Evolutionary conservation across 2,888 invertebrate species (phyloP).

Genomic region (Acrocyrtus sp.): DNA sequence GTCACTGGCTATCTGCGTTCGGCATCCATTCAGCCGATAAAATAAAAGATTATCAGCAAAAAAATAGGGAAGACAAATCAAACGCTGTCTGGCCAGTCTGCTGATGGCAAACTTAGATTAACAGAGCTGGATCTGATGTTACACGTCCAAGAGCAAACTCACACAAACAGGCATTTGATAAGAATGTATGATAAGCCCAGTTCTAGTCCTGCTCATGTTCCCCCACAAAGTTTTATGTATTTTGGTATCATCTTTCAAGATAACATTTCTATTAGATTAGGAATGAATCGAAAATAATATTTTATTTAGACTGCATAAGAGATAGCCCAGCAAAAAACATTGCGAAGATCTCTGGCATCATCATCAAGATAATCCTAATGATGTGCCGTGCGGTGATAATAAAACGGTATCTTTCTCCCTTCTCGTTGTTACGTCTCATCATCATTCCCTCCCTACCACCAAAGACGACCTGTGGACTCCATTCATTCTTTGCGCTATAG

Average conservation of each 20-base stretch:
- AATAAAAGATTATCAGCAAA: neutral
- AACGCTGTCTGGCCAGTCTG: neutral
- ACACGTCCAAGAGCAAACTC: neutral
- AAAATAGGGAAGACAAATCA: no score
- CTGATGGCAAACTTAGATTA: slow-evolving; percentile 8
- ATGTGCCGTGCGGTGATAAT: slow-evolving; percentile 29
- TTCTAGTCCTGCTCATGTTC: neutral
- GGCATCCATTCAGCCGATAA: slow-evolving; percentile 13
- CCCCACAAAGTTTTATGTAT: neutral
- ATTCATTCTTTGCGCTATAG: neutral
- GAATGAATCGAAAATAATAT: neutral
- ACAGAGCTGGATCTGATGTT: neutral
- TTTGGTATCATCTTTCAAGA: neutral
- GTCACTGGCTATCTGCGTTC: slow-evolving; percentile 14
- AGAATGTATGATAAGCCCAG: neutral
- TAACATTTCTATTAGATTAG: neutral
- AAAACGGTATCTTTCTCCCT: slow-evolving; percentile 20
- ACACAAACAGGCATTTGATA: neutral
- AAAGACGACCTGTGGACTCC: neutral
- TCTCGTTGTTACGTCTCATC: no score
- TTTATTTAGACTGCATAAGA: neutral
- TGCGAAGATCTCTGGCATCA: slow-evolving; percentile 26
- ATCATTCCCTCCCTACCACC: neutral
- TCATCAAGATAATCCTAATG: slow-evolving; percentile 49
- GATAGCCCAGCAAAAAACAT: neutral